These are phyloP conservation scores for Euwallacea similis DNA, from an alignment of 1,140 invertebrate species.

Conservation along the genomic window DNA sequence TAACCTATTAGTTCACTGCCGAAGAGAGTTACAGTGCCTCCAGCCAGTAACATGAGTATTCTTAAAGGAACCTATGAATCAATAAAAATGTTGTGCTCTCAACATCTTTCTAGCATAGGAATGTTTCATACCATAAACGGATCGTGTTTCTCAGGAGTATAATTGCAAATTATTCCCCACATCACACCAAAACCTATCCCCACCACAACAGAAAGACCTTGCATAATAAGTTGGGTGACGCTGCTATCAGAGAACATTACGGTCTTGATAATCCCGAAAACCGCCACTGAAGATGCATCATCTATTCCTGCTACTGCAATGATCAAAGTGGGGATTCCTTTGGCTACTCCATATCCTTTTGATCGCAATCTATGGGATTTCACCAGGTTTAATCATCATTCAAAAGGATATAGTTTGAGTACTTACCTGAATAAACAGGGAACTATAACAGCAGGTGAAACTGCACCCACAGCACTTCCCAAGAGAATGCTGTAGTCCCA, in stretches of 20 bases:
- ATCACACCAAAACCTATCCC: conserved; percentile 74
- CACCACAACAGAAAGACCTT: conserved; percentile 72
- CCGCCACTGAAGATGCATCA: conserved; percentile 85
- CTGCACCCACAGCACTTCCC: conserved; percentile 86
- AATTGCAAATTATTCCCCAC: conserved; percentile 74
- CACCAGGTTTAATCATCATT: neutral
- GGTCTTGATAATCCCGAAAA: conserved; percentile 84
- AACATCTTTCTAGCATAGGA: neutral
- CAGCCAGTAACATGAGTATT: conserved; percentile 73
- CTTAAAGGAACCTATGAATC: conserved; percentile 63
- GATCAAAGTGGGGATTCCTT: conserved; percentile 94
- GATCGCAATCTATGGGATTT: conserved; percentile 61
- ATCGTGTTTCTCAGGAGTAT: conserved; percentile 75
- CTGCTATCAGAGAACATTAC: conserved; percentile 80
- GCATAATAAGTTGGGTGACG: conserved; percentile 65
- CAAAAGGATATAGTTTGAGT: neutral
- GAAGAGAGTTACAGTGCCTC: conserved; percentile 78
- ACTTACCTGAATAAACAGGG: conserved; percentile 75
- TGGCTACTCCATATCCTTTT: conserved; percentile 86
- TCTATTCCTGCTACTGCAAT: conserved; percentile 83
- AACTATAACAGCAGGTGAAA: conserved; percentile 95
- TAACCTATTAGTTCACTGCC: conserved; percentile 78
- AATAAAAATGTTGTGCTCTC: neutral
- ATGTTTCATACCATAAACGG: conserved; percentile 60
- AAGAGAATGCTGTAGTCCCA: conserved; percentile 87